phyloP scores from a whole-genome alignment of 2,113 vertebrate species.

The Sinocyclocheilus grahami region DNA sequence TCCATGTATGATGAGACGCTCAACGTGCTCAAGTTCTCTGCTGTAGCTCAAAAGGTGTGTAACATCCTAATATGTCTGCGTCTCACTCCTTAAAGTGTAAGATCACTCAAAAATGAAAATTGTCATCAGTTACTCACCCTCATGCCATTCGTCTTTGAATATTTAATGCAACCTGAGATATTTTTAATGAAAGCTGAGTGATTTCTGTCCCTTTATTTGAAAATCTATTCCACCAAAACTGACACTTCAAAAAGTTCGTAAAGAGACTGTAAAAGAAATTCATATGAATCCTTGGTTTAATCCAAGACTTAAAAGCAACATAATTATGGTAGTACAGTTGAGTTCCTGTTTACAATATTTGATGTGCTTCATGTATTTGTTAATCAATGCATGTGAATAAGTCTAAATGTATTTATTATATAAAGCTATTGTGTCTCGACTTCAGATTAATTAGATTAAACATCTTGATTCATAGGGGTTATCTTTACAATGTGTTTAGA shows the following conservation, averaged over 20 bases:
- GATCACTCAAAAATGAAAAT: neutral
- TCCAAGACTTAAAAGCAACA: neutral
- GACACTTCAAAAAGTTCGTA: neutral
- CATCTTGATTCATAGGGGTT: neutral
- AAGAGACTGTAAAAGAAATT: neutral
- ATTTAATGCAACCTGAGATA: neutral
- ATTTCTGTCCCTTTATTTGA: neutral
- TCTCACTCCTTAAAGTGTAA: neutral
- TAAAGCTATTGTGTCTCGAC: neutral
- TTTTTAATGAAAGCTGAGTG: neutral
- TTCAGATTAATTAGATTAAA: neutral
- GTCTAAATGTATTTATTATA: neutral
- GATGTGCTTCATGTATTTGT: neutral
- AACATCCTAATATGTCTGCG: neutral
- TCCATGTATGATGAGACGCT: slow-evolving; percentile 87
- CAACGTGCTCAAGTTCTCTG: slow-evolving; percentile 86
- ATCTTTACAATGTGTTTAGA: neutral
- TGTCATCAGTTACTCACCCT: neutral
- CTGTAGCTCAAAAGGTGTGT: slow-evolving; percentile 84
- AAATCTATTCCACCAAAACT: neutral
- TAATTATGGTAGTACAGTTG: neutral
- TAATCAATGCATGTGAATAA: neutral
- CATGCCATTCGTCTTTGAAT: neutral
- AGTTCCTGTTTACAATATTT: neutral
- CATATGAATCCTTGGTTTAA: no score